Base-by-base conservation (phyloP, 1,140 invertebrate genomes). In the Leptoteleia sp. region DNA sequence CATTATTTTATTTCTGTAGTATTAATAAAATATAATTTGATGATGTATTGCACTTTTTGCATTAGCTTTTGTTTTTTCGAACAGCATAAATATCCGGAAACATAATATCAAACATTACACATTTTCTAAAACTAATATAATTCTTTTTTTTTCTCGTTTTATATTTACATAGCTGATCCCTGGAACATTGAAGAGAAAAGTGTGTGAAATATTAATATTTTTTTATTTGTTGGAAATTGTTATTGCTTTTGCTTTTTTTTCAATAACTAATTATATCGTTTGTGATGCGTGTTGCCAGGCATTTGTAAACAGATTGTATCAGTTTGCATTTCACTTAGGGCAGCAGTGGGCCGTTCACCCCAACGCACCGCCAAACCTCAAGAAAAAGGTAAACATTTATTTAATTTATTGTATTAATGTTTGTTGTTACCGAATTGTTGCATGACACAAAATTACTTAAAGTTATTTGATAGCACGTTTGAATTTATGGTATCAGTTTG, bases 241-340 rank as follows among this genome's bases (percentile, higher is more conserved):
- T 61, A 67, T 65, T 52, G 43, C 57, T 79, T 72, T 78, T 73
- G 64, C 55, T 71, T 79, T 71, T 88, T n/a, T 87, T 75, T 79
- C 82, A 84, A 88, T 81, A 68, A 89, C 88, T 89, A 89, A 89
- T 89, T 83, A 80, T 62, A 83, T 85, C 88, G 71, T 89, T 89
- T 90, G 81, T 88, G 84, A 81, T 89, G 86, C 88, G 88, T 90
- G 88, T 90, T 90, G 86, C 88, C 87, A 90, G 89, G 88, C 86
- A 85, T 90, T 90, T 89, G 85, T 90, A 85, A 90, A 91, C 90
- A 91, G 90, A 91, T 92, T 92, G 90, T 92, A 92, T 92, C 91
- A 92, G 91, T 92, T 91, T 92, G 88, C 90, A 91, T 92, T 94
- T 94, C 91, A 93, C 91, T 92, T 94, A 94, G 93, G 93, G 93